Conservation (phyloP, 1,140 invertebrate genomes). For the Nylanderia fulva region DNA sequence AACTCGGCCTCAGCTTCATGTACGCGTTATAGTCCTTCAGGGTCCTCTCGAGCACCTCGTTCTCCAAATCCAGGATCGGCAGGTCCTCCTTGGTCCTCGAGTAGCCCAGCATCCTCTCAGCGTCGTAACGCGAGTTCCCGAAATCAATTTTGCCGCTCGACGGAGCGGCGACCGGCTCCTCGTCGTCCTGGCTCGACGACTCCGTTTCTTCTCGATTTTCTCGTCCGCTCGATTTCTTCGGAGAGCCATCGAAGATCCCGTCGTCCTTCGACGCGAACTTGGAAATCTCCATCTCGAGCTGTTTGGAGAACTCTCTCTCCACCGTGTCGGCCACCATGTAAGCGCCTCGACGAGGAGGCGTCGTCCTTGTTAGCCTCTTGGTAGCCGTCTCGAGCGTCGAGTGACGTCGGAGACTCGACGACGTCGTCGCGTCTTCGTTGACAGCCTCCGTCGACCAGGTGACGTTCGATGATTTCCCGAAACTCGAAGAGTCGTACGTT, state of each 20-base stretch:
- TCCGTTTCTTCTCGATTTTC: neutral
- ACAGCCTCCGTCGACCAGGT: neutral
- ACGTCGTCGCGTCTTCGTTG: neutral
- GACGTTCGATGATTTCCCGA: conserved; percentile 12
- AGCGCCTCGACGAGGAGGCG: conserved; percentile 37
- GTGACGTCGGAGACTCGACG: conserved; percentile 56
- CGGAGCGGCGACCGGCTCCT: neutral
- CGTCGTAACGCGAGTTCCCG: conserved; percentile 69
- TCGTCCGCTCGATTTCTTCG: conserved; percentile 25
- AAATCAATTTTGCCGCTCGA: neutral
- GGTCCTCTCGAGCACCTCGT: conserved; percentile 79
- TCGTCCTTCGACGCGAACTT: conserved; percentile 68
- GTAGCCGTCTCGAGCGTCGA: conserved; percentile 15
- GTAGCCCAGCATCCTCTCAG: conserved; percentile 81
- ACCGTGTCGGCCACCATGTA: conserved; percentile 70
- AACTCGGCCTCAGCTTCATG: conserved; percentile 68
- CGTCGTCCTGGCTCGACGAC: neutral
- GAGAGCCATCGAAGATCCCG: conserved; percentile 63
- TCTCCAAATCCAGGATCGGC: conserved; percentile 80
- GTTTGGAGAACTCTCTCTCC: conserved; percentile 77
- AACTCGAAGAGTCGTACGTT: conserved; percentile 40
- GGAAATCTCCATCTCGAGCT: conserved; percentile 77
- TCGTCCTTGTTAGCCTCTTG: conserved; percentile 33
- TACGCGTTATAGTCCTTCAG: conserved; percentile 81
- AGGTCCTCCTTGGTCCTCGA: conserved; percentile 78